Base-by-base conservation (phyloP, 2,888 invertebrate species). In the Conops quadrifasciatus region DNA sequence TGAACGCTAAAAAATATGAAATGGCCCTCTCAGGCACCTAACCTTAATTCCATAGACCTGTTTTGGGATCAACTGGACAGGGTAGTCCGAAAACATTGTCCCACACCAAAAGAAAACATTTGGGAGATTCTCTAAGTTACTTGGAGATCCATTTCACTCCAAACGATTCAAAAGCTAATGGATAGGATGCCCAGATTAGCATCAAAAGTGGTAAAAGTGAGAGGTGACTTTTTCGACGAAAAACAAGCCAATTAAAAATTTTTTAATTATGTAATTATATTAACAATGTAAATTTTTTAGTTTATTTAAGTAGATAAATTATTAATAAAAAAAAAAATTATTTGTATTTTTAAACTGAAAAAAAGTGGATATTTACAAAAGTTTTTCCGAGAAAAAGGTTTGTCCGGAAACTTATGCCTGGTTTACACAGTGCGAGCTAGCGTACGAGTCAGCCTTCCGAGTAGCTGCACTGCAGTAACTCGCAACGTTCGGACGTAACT, bases 141-240 rank as follows among this genome's bases (percentile, higher is more conserved):
- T 4, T 49, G 4, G 49, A 49, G 49, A 49, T 49, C 49, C 49
- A 49, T 16, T n/a, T n/a, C 2, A 49, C 49, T 49, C 2, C 5
- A 16, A 49, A 49, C 5, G 4, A 49, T 49, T 16, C 49, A 49
- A 16, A 49, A 49, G 9, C 2, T 49, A 49, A 49, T 49, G 16
- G 49, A 49, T n/a, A 49, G 13, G 49, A 49, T 49, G n/a, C n/a
- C n/a, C n/a, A n/a, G n/a, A n/a, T n/a, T n/a, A n/a, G n/a, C n/a
- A n/a, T n/a, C n/a, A n/a, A n/a, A n/a, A n/a, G n/a, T n/a, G n/a
- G n/a, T n/a, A n/a, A n/a, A n/a, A n/a, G n/a, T n/a, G n/a, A n/a
- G 49, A 49, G 49, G 49, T 16, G 49, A 15, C 15, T 49, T 49
- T 49, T 49, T 49, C 16, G 49, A 49, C 49, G 49, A 49, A 49